These are phyloP conservation scores for Hypercompe scribonia DNA, from an alignment of 2,888 invertebrate genomes.

Conservation along the genomic window DNA sequence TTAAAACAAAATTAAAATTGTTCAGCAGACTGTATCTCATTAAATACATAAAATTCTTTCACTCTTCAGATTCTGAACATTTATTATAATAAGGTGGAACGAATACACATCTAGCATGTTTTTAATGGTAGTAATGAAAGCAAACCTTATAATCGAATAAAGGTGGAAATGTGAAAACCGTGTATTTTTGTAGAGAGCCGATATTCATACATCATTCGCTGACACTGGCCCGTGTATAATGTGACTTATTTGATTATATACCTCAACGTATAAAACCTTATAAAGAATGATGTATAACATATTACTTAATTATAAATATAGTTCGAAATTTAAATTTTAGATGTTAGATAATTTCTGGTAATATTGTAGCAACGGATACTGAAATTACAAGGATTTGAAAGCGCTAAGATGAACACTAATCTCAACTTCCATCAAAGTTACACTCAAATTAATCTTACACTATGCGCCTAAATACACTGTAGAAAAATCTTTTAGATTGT, in stretches of 20 bases:
- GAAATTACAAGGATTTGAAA: neutral
- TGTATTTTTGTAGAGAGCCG: conserved; percentile 30
- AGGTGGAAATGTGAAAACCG: conserved; percentile 36
- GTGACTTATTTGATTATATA: conserved; percentile 22
- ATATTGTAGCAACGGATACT: neutral
- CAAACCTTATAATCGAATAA: conserved; percentile 29
- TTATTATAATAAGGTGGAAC: neutral
- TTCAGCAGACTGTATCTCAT: neutral
- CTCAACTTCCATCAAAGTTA: neutral
- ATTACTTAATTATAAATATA: neutral
- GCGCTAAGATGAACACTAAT: neutral
- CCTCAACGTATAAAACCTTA: conserved; percentile 7
- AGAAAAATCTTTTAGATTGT: neutral
- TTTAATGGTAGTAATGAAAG: neutral
- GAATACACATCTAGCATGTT: neutral
- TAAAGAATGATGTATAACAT: neutral
- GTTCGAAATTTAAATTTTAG: neutral
- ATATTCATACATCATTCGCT: conserved; percentile 34
- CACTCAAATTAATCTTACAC: neutral
- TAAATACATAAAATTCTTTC: neutral
- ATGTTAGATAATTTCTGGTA: neutral
- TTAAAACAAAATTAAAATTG: neutral
- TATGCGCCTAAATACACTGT: neutral
- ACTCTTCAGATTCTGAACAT: neutral
- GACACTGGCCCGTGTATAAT: conserved; percentile 25